Evolutionary conservation across 2,888 invertebrate species (phyloP).

Genomic region (Tiphia femorata): DNA sequence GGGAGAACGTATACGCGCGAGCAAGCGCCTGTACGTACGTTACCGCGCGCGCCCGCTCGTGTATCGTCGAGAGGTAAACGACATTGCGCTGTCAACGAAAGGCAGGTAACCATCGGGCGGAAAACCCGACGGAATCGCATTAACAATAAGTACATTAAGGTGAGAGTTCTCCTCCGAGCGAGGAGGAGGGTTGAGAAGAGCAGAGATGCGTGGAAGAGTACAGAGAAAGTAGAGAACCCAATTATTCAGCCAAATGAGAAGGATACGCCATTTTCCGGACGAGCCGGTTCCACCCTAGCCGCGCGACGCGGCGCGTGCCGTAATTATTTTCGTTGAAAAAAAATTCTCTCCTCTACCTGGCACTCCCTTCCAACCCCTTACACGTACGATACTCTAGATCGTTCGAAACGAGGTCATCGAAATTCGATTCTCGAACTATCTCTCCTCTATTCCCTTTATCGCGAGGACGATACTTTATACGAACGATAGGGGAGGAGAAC

Average conservation of each 20-base stretch:
- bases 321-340: too few species aligned
- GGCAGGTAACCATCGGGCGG: slow-evolving; percentile 51
- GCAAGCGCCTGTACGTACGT: neutral
- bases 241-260: slow-evolving; percentile 54
- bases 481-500: too few species aligned
- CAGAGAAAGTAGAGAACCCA: slow-evolving; percentile 45
- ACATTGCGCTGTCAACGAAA: slow-evolving; percentile 50
- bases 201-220: slow-evolving; percentile 2
- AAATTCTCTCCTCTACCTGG: too few species aligned
- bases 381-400: too few species aligned
- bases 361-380: slow-evolving; percentile 3
- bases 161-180: slow-evolving; percentile 39
- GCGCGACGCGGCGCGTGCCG: neutral
- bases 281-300: slow-evolving; percentile 14
- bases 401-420: too few species aligned
- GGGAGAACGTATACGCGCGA: neutral
- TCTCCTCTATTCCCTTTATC: too few species aligned
- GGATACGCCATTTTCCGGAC: slow-evolving; percentile 44
- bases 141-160: slow-evolving; percentile 55
- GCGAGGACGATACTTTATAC: too few species aligned
- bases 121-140: slow-evolving; percentile 56
- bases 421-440: too few species aligned
- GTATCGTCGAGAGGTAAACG: slow-evolving; percentile 36
- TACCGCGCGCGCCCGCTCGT: neutral
- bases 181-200: slow-evolving; percentile 2